These are phyloP conservation scores for Acleris holmiana DNA, from an alignment of 2,888 invertebrate genomes.

Conservation along the genomic window DNA sequence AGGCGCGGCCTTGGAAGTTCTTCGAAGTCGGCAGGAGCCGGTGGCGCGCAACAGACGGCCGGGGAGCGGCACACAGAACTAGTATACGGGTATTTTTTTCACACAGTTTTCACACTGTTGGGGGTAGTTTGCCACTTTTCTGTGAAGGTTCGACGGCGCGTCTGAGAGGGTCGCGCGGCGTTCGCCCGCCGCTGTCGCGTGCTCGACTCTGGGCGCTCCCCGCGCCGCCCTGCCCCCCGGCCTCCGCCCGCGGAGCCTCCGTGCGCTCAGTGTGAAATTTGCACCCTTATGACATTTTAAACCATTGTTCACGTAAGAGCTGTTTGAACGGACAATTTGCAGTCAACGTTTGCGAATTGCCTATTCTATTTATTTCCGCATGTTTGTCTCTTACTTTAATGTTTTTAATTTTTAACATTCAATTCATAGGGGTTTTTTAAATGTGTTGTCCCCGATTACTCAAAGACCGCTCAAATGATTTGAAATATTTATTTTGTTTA, in stretches of 20 bases:
- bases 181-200: constrained; percentile 75
- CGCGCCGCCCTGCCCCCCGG: constrained; percentile 49
- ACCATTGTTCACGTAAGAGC: constrained; percentile 70
- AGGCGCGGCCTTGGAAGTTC: constrained; percentile 53
- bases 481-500: too few species aligned
- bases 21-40: constrained; percentile 42
- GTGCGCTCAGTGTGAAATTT: constrained; percentile 72
- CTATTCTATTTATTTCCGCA: too few species aligned
- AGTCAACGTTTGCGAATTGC: constrained; percentile 14
- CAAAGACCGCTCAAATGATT: too few species aligned
- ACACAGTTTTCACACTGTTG: constrained; percentile 60
- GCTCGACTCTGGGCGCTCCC: constrained; percentile 58
- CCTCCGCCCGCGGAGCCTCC: constrained; percentile 61
- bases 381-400: too few species aligned
- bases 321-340: constrained; percentile 44
- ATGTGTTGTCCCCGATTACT: too few species aligned
- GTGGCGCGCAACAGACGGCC: constrained; percentile 61
- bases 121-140: constrained; percentile 49
- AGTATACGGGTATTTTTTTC: constrained; percentile 63
- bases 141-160: constrained; percentile 46
- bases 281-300: constrained; percentile 82
- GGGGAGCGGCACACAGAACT: constrained; percentile 53
- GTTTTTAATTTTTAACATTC: too few species aligned
- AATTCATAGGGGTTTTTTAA: too few species aligned
- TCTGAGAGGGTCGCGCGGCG: constrained; percentile 63